phyloP scores from a whole-genome alignment of 2,797 vertebrate species.

The Poecilia gillii region DNA sequence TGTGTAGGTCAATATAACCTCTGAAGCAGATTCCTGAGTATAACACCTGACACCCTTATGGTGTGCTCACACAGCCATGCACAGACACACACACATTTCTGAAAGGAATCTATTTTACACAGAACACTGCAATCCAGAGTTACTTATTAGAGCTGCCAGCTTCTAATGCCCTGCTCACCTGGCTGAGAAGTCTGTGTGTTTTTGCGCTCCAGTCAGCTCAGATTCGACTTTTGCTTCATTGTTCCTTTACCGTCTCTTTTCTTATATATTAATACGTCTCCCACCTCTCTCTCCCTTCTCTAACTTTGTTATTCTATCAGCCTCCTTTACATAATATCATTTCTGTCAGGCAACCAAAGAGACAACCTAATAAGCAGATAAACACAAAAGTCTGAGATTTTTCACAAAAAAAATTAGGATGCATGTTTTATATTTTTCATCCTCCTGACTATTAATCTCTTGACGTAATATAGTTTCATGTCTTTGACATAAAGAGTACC shows the following conservation, averaged over 20 bases:
- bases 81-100: slow-evolving; percentile 2
- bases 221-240: slow-evolving; percentile 21
- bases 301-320: background rate
- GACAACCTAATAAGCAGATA: background rate
- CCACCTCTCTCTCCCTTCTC: background rate
- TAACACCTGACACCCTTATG: slow-evolving; percentile 54
- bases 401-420: slow-evolving; percentile 1
- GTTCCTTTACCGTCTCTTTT: background rate
- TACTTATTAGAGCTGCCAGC: slow-evolving; percentile 56
- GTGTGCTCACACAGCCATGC: background rate
- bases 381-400: background rate
- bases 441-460: background rate
- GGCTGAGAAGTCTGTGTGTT: slow-evolving; percentile 26
- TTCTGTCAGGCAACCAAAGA: background rate
- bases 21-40: slow-evolving; percentile 40
- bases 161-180: slow-evolving; percentile 34
- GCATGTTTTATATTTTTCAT: background rate
- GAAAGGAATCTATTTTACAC: slow-evolving; percentile 55
- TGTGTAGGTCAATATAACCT: slow-evolving; percentile 61
- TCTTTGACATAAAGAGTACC: background rate
- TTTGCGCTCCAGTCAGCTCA: slow-evolving; percentile 19
- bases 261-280: slow-evolving; percentile 5
- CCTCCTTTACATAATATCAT: background rate
- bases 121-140: slow-evolving; percentile 58
- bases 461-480: background rate